Evolutionary conservation across 2,888 invertebrate genomes (phyloP), one percentile per base, ranked within the genome.

Genomic region (Criorhina ranunculi): DNA sequence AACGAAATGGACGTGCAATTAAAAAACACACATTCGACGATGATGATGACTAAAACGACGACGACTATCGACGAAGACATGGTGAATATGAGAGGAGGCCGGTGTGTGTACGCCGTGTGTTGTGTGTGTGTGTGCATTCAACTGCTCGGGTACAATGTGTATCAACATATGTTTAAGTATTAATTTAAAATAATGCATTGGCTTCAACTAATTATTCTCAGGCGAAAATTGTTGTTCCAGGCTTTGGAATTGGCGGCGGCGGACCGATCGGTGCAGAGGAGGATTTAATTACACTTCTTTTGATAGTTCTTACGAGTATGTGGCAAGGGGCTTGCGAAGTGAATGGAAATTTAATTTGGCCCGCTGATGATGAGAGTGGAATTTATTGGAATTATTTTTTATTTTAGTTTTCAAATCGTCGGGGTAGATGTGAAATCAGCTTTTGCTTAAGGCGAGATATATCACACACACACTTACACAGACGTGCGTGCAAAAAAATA

Each of bases 1-100:
- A 82, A 77, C 70, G 64, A 72, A 82, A 82, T 72, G 82, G 82
- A 82, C 82, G 72, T 76, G 82, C 77, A 82, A 82, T 82, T 82
- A 82, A 82, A 82, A 82, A 82, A 77, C 77, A 82, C 72, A 82
- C 77, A 82, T 77, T 82, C 77, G 72, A 72, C 66, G 76, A 70
- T 33, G 73, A 77, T 64, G 69, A 72, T 55, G 70, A 64, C 70
- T 72, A 64, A 82, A 77, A 57, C 72, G 66, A 76, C 64, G 59
- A 53, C 64, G 59, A 53, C 72, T 49, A 59, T 72, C 66, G 64
- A 53, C 70, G 44, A 72, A 60, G 77, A 57, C 60, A 19, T n/a
- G n/a, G 53, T 46, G 59, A 72, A 64, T 62, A 31, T 46, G 76
- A 69, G 46, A 12, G 57, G 49, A 35, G 35, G 19, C 17, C 51